A percentile compares a stretch with the other conserved stretches of the same genome.
phyloP scores from a whole-genome alignment of 1,140 invertebrate species.

The Bombus polaris region DNA sequence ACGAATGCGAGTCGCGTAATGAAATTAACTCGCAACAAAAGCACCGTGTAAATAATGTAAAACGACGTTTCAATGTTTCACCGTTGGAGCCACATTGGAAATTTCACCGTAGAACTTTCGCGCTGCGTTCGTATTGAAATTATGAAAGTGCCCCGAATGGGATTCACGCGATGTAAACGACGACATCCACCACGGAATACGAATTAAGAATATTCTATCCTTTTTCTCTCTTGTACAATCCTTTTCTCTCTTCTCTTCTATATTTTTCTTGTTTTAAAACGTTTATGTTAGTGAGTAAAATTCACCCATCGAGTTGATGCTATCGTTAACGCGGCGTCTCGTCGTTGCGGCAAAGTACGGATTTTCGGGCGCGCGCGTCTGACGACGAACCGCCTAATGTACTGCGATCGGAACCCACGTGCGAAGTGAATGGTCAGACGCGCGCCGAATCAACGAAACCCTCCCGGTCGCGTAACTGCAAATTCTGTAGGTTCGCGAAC shows the following conservation, averaged over 20 bases:
- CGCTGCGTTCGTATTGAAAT: conserved; percentile 18
- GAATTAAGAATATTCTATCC: background rate
- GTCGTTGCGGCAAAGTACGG: too few species aligned
- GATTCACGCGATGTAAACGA: background rate
- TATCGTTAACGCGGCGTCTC: background rate
- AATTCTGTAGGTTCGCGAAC: conserved; percentile 17
- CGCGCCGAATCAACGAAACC: background rate
- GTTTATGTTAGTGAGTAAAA: background rate
- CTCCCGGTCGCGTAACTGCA: background rate
- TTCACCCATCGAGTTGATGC: background rate
- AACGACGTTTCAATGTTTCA: background rate
- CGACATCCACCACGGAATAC: background rate
- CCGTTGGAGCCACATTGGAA: background rate
- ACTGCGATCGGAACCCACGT: conserved; percentile 7
- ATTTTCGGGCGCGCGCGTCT: background rate
- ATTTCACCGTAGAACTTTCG: conserved; percentile 19
- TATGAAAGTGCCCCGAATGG: background rate
- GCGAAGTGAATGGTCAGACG: background rate
- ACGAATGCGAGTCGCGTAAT: background rate
- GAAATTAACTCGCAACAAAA: conserved; percentile 27
- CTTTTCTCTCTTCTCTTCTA: background rate
- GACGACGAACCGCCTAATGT: background rate
- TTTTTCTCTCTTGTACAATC: background rate
- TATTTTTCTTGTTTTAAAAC: background rate
- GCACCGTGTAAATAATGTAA: conserved; percentile 26